Evolutionary conservation across 1,140 invertebrate species (phyloP).

Genomic region (Drosophila lini): DNA sequence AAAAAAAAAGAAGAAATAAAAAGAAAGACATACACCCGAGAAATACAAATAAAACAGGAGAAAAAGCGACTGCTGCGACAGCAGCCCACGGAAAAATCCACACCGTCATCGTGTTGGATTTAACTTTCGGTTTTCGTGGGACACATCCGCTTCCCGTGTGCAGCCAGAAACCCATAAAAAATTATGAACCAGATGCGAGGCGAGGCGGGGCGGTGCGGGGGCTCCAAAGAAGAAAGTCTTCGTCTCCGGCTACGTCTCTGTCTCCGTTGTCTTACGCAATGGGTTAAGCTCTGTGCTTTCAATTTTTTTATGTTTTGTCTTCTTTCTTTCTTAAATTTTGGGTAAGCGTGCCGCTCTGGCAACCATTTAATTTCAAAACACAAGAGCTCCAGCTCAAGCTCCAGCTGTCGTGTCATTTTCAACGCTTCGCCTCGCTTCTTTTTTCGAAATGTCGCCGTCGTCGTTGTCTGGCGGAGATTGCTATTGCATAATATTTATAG

Average conservation of each 20-base stretch:
- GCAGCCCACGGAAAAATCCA: slow-evolving; percentile 46
- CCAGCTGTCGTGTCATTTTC: slow-evolving; percentile 60
- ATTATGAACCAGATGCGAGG: slow-evolving; percentile 73
- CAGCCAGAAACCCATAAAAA: slow-evolving; percentile 68
- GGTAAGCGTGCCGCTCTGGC: slow-evolving; percentile 61
- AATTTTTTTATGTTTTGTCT: slow-evolving; percentile 19
- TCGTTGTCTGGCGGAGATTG: slow-evolving; percentile 23
- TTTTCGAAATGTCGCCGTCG: slow-evolving; percentile 44
- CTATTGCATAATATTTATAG: slow-evolving; percentile 47
- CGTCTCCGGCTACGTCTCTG: background rate
- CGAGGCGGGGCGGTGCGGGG: slow-evolving; percentile 13
- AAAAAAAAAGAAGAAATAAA: slow-evolving; percentile 35
- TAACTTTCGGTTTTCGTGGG: slow-evolving; percentile 79
- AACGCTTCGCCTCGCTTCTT: slow-evolving; percentile 71
- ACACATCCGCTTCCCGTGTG: slow-evolving; percentile 79
- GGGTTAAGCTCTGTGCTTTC: slow-evolving; percentile 51
- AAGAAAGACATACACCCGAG: slow-evolving; percentile 14
- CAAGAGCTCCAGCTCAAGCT: slow-evolving; percentile 6
- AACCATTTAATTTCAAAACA: slow-evolving; percentile 76
- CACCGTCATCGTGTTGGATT: slow-evolving; percentile 67
- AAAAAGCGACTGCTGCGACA: slow-evolving; percentile 13
- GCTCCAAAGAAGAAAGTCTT: slow-evolving; percentile 64
- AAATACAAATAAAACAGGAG: slow-evolving; percentile 12
- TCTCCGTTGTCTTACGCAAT: slow-evolving; percentile 65
- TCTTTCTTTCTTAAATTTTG: slow-evolving; percentile 16